Base-by-base conservation (phyloP, 2,113 vertebrate genomes). In the Podocnemis expansa region DNA sequence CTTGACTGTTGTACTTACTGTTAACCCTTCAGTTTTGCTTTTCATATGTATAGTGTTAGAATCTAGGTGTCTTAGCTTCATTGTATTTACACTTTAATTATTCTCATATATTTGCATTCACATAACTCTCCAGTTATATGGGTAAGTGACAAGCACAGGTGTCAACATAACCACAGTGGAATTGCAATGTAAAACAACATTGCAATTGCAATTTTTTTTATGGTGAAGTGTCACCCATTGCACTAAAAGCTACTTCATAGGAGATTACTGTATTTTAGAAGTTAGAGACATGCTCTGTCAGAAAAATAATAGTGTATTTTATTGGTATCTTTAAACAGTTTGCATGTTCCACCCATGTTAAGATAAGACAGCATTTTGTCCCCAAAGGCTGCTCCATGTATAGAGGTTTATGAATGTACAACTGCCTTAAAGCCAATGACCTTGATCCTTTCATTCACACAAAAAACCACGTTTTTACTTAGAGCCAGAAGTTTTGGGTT, bases 61-160 rank as follows among this genome's bases (percentile, higher is more conserved):
- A 8, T 29, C 12, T 0, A 0, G 0, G 1, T 78, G 3, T 17
- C 13, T 56, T 89, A 63, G 31, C 43, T 83, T 8, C 41, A 0
- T 13, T 80, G 12, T 82, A 82, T 17, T 78, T 82, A 38, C 4
- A 5, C 52, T 85, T 47, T 60, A 52, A 1, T 27, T n/a, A 92
- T 67, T 78, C 58, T 75, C 17, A 0, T 11, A 51, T 81, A 83
- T 90, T 43, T 19, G 54, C 70, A 90, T 54, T 80, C 2, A 51
- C 34, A 55, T 11, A 38, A 38, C 63, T 38, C 21, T 70, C 63
- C 34, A 70, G n/a, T 70, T 38, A 70, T 70, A 52, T 83, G 47
- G 83, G 87, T 54, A 85, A 60, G 78, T 51, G 45, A 85, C 54
- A 93, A 76, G 13, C 82, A 31, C 5, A 82, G n/a, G 6, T 83